Conservation (phyloP, 2,113 vertebrate genomes). For the Pholis gunnellus region DNA sequence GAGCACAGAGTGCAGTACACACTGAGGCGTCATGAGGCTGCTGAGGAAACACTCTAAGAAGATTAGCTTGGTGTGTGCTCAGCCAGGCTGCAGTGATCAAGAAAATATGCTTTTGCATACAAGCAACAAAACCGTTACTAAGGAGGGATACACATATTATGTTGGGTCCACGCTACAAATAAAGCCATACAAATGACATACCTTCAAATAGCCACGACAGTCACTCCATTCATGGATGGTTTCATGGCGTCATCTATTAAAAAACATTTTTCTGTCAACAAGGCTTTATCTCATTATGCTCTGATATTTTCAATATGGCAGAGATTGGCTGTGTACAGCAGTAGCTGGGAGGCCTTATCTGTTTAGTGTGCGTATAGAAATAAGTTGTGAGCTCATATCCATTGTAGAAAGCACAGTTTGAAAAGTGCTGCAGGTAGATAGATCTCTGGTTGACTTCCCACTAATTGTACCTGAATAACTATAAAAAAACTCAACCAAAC, state of each 20-base stretch:
- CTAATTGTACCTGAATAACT: neutral
- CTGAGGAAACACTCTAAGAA: slow-evolving; percentile 9
- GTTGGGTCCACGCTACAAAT: neutral
- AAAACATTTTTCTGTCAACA: neutral
- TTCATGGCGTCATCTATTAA: neutral
- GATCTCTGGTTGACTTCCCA: neutral
- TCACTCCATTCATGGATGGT: neutral
- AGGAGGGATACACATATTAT: neutral
- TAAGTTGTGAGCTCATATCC: neutral
- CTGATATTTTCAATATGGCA: neutral
- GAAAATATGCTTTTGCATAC: slow-evolving; percentile 20
- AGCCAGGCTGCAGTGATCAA: neutral
- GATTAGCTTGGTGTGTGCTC: slow-evolving; percentile 9
- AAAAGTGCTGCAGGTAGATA: neutral
- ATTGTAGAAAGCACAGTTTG: neutral
- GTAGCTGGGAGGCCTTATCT: neutral
- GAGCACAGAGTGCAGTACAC: neutral
- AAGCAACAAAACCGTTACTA: neutral
- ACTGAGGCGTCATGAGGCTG: slow-evolving; percentile 3
- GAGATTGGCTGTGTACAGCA: neutral
- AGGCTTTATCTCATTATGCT: neutral
- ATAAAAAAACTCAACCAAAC: neutral
- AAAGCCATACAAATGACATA: slow-evolving; percentile 1
- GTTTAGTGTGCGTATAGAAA: neutral
- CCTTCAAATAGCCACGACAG: neutral